Percentiles rank a stretch among this genome's conserved stretches.
These are phyloP conservation scores for Drosophila santomea DNA, from an alignment of 1,140 invertebrate species.

Conservation along the genomic window DNA sequence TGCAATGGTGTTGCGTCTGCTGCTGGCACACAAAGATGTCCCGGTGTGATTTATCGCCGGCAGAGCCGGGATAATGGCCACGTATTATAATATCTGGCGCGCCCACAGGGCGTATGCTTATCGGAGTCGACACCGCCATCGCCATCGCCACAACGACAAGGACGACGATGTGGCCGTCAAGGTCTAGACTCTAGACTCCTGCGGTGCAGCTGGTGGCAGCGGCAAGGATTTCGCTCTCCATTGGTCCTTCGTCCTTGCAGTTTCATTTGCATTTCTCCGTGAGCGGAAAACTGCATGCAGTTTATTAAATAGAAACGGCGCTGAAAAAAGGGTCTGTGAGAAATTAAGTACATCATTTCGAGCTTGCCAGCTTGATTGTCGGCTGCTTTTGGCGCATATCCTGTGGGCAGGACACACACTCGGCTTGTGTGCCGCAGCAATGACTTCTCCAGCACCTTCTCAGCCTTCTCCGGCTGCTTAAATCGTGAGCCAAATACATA, in stretches of 20 bases:
- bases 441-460: conserved; percentile 38
- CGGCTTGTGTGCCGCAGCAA: conserved; percentile 71
- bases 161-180: conserved; percentile 58
- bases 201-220: conserved; percentile 62
- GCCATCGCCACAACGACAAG: conserved; percentile 42
- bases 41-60: conserved; percentile 78
- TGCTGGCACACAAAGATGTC: conserved; percentile 78
- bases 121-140: conserved; percentile 53
- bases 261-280: conserved; percentile 64
- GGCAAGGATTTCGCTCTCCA: conserved; percentile 38
- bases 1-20: conserved; percentile 64
- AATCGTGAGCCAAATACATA: conserved; percentile 81
- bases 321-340: conserved; percentile 26
- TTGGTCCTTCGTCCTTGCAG: conserved; percentile 26
- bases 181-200: conserved; percentile 81
- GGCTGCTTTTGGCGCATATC: conserved; percentile 72
- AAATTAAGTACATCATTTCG: conserved; percentile 80
- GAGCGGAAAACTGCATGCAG: conserved; percentile 60
- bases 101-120: conserved; percentile 77
- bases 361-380: conserved; percentile 61
- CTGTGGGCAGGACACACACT: conserved; percentile 63
- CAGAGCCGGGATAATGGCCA: conserved; percentile 78
- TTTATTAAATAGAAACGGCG: conserved; percentile 72
- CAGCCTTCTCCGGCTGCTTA: conserved; percentile 36
- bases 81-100: conserved; percentile 82